Evolutionary conservation across 2,113 vertebrate species (phyloP).

Genomic region (Elachura formosa): DNA sequence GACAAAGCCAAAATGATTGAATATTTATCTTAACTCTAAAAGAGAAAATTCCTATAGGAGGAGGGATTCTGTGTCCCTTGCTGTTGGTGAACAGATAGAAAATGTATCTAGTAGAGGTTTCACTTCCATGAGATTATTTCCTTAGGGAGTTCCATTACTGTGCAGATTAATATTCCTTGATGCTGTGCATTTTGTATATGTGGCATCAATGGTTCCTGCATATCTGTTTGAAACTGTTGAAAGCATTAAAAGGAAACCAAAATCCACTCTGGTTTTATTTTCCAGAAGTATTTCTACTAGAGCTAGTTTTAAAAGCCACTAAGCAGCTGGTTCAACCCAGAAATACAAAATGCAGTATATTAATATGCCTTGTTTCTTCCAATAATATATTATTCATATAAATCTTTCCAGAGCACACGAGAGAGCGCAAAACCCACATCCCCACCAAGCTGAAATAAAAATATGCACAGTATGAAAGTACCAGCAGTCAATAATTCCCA

Average conservation of each 20-base stretch:
- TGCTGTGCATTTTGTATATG: neutral
- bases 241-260: neutral
- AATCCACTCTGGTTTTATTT: neutral
- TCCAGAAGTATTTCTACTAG: neutral
- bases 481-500: conserved; percentile 44
- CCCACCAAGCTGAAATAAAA: neutral
- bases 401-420: neutral
- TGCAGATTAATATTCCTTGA: neutral
- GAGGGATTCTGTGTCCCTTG: neutral
- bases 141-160: neutral
- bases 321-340: neutral
- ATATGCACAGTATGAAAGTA: neutral
- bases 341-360: neutral
- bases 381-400: neutral
- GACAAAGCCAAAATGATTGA: rapidly evolving
- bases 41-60: neutral
- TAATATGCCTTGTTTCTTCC: neutral
- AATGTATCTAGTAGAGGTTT: neutral
- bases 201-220: neutral
- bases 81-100: neutral
- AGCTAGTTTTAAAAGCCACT: neutral
- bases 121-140: neutral
- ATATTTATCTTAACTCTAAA: neutral
- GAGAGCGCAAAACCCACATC: neutral
- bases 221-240: neutral